Conservation (phyloP, 2,797 vertebrate species). For the Morelia viridis region DNA sequence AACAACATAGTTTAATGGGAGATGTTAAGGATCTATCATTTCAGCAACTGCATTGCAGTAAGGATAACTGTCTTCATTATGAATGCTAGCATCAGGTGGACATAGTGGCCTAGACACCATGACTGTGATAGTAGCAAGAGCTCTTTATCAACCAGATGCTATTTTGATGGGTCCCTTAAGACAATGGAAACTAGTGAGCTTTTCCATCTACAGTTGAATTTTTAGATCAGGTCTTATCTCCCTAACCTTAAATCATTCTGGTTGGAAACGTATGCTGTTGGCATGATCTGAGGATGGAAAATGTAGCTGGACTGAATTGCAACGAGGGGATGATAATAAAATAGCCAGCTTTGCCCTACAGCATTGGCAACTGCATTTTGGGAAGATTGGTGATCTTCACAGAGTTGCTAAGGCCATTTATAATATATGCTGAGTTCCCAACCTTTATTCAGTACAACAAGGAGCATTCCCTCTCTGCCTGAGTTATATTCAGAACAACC, state of each 20-base stretch:
- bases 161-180: conserved; percentile 24
- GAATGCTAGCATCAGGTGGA: conserved; percentile 33
- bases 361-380: not conserved
- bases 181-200: not conserved
- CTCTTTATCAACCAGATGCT: conserved; percentile 8
- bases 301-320: not conserved
- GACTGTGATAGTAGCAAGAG: conserved; percentile 14
- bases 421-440: no score
- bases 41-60: conserved; percentile 12
- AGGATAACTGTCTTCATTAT: not conserved
- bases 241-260: not conserved
- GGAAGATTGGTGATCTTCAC: no score
- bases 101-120: not conserved
- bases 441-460: no score
- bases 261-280: not conserved
- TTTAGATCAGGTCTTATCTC: conserved; percentile 14
- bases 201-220: not conserved
- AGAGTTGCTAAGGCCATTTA: no score
- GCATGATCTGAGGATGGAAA: conserved; percentile 7
- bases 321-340: not conserved
- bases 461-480: no score
- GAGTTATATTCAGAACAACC: no score
- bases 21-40: conserved; percentile 42
- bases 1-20: conserved; percentile 23
- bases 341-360: not conserved